Base-by-base conservation (phyloP, 2,113 vertebrate species). In the Oreamnos americanus region DNA sequence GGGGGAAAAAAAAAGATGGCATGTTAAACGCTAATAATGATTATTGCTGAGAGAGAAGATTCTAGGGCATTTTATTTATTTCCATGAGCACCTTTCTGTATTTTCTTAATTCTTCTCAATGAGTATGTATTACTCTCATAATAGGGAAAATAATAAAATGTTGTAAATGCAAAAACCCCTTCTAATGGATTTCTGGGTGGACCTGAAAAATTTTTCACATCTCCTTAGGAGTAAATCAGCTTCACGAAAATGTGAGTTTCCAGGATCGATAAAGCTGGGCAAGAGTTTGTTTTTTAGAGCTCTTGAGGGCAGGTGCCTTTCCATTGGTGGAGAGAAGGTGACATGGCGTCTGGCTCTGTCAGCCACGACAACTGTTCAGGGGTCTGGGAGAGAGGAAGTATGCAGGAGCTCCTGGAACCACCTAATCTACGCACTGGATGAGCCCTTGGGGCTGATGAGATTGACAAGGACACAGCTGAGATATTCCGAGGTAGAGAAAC, bases 21-120 rank as follows among this genome's bases (percentile, higher is more conserved):
- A 36, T 19, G 30, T 90, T 96, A 94, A 94, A 96, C 11, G 55
- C 47, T 97, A 93, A 97, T 91, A 83, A 78, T 79, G n/a, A 33
- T 71, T 89, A 89, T 96, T 97, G 96, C 78, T 91, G 16, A 91
- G 79, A 96, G 53, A 60, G 45, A 90, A 88, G 43, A 94, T 93
- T 82, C 64, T 84, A 39, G 67, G 86, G 88, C 81, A 81, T 43
- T 96, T 96, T 79, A 45, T 47, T 94, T 96, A 81, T 91, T 87
- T 95, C 74, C 71, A 45, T 6, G 16, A 81, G 2, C 60, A 55
- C 43, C 47, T 96, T 94, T 94, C 83, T 84, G 21, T 64, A 67
- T 96, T 51, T 97, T 95, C 62, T 95, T 95, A 88, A 97, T 91
- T 95, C 45, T 90, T 85, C 71, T 67, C 60, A 88, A 79, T 89